A percentile compares a stretch with the other conserved stretches of the same genome.
These are phyloP conservation scores for Allacma fusca DNA, from an alignment of 2,888 invertebrate genomes.

Conservation along the genomic window DNA sequence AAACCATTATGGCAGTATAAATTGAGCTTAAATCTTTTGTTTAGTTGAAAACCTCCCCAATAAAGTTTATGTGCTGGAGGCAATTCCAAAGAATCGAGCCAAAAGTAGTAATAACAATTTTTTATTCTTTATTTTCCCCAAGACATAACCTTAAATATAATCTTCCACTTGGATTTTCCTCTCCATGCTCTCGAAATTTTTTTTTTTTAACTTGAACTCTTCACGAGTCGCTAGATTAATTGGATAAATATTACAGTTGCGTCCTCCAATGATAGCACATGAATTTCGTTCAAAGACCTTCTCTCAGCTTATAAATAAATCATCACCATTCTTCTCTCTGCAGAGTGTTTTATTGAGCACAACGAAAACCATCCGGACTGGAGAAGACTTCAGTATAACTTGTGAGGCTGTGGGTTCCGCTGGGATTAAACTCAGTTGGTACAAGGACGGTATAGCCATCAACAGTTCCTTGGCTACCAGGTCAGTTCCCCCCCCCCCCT, in stretches of 20 bases:
- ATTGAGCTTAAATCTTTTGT: slow-evolving; percentile 16
- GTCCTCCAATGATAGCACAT: neutral
- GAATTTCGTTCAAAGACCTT: neutral
- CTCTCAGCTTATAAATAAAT: slow-evolving; percentile 11
- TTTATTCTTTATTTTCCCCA: neutral
- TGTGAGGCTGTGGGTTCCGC: slow-evolving; percentile 46
- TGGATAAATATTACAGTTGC: slow-evolving; percentile 9
- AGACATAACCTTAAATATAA: neutral
- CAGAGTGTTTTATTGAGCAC: slow-evolving; percentile 36
- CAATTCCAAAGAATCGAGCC: slow-evolving; percentile 11
- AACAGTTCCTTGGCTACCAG: slow-evolving; percentile 51
- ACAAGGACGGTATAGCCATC: slow-evolving; percentile 53
- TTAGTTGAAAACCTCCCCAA: neutral
- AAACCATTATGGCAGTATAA: slow-evolving; percentile 6
- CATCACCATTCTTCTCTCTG: neutral
- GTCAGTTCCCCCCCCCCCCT: slow-evolving; percentile 27
- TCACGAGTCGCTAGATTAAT: slow-evolving; percentile 8
- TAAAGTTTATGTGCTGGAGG: slow-evolving; percentile 1
- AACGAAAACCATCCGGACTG: slow-evolving; percentile 30
- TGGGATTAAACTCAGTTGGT: slow-evolving; percentile 51
- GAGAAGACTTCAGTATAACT: slow-evolving; percentile 40
- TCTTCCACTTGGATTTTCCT: neutral
- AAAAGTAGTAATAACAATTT: slow-evolving; percentile 7
- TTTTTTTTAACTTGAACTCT: slow-evolving; percentile 2
- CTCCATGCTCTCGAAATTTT: neutral